Percentiles rank a stretch among this genome's conserved stretches.
phyloP scores from a whole-genome alignment of 2,888 invertebrate species.

The Drosophila longiperda region DNA sequence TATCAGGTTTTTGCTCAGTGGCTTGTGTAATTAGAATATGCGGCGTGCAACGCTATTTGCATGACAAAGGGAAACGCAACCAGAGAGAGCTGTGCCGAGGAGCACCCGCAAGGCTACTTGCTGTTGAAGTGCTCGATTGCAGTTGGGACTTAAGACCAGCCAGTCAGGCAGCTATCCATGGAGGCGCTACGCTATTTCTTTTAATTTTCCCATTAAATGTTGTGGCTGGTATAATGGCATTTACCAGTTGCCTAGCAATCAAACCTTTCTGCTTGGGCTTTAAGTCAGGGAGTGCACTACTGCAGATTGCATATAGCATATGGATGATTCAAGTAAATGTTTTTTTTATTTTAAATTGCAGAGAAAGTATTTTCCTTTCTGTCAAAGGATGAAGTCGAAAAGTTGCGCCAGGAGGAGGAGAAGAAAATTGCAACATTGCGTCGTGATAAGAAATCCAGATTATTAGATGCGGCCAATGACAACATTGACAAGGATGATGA shows the following conservation, averaged over 20 bases:
- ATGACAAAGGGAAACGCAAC: conserved; percentile 38
- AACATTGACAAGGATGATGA: conserved; percentile 77
- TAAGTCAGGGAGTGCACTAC: conserved; percentile 4
- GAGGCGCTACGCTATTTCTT: conserved; percentile 30
- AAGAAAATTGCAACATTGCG: conserved; percentile 90
- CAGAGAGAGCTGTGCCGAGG: background rate
- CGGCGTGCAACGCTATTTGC: conserved; percentile 51
- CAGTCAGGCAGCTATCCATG: background rate
- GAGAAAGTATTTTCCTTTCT: conserved; percentile 97
- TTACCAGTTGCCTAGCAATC: conserved; percentile 8
- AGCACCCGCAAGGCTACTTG: conserved; percentile 11
- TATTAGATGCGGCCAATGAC: conserved; percentile 82
- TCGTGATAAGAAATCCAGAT: conserved; percentile 84
- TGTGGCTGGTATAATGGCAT: background rate
- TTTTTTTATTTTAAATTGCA: conserved; percentile 76
- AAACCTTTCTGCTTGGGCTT: conserved; percentile 3
- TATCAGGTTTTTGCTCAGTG: conserved; percentile 43
- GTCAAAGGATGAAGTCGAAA: conserved; percentile 96
- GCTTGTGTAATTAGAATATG: conserved; percentile 67
- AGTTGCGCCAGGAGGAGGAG: conserved; percentile 97
- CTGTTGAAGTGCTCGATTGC: conserved; percentile 13
- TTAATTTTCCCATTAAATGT: conserved; percentile 56
- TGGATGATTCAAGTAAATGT: conserved; percentile 41
- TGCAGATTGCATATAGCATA: background rate
- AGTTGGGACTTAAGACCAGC: conserved; percentile 24